Evolutionary conservation across 2,113 vertebrate genomes (phyloP), one percentile per base, ranked within the genome.

Genomic region (Nanorana parkeri): DNA sequence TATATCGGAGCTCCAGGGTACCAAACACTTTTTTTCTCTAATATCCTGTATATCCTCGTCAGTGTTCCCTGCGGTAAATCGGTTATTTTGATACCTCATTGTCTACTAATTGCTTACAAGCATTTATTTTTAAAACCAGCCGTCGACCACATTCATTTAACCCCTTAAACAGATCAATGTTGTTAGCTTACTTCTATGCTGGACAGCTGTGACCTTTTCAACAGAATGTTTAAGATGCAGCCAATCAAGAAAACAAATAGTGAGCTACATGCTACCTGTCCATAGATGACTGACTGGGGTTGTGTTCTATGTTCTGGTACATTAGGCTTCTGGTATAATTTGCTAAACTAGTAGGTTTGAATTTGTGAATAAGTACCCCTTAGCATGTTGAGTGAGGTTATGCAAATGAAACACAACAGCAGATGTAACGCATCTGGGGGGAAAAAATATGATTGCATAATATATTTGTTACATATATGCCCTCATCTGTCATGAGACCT

Each of bases 181-280:
- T 78, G 20, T 66, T 55, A 3, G 63, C 29, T 78, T 54, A 68
- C 23, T 64, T 32, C 47, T 67, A 16, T 20, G 16, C 5, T 23
- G 47, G 64, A 78, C 21, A 24, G 5, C 64, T 32, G 19, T 67
- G 77, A 68, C 77, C 64, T 78, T 78, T 68, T 52, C 52, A 54
- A 17, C 29, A 16, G 52, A 3, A 19, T 56, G 47, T 54, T 68
- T 54, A n/a, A 41, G 77, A 11, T 55, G 52, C 51, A 58, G 3
- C 24, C 28, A 55, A 68, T 78, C 20, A 58, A 68, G n/a, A 10
- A 41, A 78, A 78, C 26, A 78, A 52, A 78, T 64, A 76, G 54
- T 26, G 68, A 29, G 67, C 16, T 21, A 68, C 29, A 24, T 68
- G 28, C 17, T n/a, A 68, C 3, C 67, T 23, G 67, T 21, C 19